phyloP scores from a whole-genome alignment of 2,888 invertebrate genomes.

The Prosopocoilus inquinatus region DNA sequence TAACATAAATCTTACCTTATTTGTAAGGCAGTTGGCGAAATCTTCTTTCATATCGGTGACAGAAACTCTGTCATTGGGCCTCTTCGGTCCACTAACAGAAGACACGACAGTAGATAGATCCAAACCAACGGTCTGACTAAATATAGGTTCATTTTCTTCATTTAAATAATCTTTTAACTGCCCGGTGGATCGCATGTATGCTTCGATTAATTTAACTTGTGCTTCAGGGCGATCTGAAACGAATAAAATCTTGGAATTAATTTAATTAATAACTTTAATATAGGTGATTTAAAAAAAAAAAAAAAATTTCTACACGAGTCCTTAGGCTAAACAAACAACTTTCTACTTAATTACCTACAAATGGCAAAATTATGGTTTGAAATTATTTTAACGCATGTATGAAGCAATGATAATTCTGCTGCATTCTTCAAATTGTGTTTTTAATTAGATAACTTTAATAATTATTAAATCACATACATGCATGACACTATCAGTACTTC shows the following conservation, averaged over 20 bases:
- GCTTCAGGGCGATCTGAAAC: conserved; percentile 73
- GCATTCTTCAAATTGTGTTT: too few species aligned
- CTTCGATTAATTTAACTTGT: conserved; percentile 74
- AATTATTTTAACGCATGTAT: too few species aligned
- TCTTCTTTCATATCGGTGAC: conserved; percentile 88
- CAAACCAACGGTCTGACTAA: conserved; percentile 80
- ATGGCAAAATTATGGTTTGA: too few species aligned
- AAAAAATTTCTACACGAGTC: too few species aligned
- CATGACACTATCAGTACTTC: too few species aligned
- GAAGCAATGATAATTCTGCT: too few species aligned
- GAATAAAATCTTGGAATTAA: conserved; percentile 15
- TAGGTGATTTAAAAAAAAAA: too few species aligned
- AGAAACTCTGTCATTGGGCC: conserved; percentile 94
- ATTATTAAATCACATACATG: too few species aligned
- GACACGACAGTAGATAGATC: conserved; percentile 88
- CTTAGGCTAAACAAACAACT: too few species aligned
- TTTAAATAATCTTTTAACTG: conserved; percentile 83
- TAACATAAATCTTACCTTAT: conserved; percentile 63
- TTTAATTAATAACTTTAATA: too few species aligned
- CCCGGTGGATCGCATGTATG: conserved; percentile 76
- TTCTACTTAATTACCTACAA: too few species aligned
- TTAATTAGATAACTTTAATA: too few species aligned
- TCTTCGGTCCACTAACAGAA: conserved; percentile 94
- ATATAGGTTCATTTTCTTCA: conserved; percentile 75
- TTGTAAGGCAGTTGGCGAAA: conserved; percentile 79